phyloP scores from a whole-genome alignment of 2,113 vertebrate species.

The Etheostoma spectabile region DNA sequence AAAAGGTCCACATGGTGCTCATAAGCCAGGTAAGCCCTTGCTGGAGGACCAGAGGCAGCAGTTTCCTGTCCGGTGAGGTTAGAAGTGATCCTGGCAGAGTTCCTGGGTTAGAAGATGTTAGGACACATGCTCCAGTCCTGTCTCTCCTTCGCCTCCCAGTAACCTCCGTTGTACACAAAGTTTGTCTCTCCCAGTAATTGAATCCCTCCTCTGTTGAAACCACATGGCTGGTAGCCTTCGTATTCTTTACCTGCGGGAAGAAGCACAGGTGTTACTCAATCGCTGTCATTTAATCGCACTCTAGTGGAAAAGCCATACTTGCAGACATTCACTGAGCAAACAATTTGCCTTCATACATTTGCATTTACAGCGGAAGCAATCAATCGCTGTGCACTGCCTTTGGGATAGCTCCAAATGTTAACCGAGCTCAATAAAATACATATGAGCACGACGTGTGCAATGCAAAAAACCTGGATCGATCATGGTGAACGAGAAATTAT shows the following conservation, averaged over 20 bases:
- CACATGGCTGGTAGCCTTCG: slow-evolving; percentile 91
- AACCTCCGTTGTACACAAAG: slow-evolving; percentile 95
- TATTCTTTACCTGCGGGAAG: slow-evolving; percentile 87
- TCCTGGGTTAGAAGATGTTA: slow-evolving; percentile 91
- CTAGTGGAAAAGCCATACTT: slow-evolving; percentile 42
- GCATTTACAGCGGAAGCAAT: slow-evolving; percentile 44
- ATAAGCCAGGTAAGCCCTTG: slow-evolving; percentile 37
- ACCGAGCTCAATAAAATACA: slow-evolving; percentile 12
- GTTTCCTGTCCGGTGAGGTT: slow-evolving; percentile 55
- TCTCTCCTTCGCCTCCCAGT: slow-evolving; percentile 96
- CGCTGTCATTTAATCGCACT: neutral
- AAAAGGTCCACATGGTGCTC: slow-evolving; percentile 60
- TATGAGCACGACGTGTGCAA: neutral
- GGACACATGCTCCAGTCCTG: slow-evolving; percentile 94
- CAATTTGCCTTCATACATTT: slow-evolving; percentile 34
- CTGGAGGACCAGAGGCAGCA: slow-evolving; percentile 41
- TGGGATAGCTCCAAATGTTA: slow-evolving; percentile 42
- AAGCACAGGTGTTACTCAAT: slow-evolving; percentile 27
- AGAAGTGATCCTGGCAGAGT: slow-evolving; percentile 30
- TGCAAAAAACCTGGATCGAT: slow-evolving; percentile 13
- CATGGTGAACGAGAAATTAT: neutral
- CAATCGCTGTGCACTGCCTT: slow-evolving; percentile 37
- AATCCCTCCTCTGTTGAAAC: slow-evolving; percentile 93
- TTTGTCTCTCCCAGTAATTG: slow-evolving; percentile 90
- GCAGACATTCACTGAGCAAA: slow-evolving; percentile 43